Evolutionary conservation across 2,888 invertebrate species (phyloP).

Genomic region (Apodemia mormo): DNA sequence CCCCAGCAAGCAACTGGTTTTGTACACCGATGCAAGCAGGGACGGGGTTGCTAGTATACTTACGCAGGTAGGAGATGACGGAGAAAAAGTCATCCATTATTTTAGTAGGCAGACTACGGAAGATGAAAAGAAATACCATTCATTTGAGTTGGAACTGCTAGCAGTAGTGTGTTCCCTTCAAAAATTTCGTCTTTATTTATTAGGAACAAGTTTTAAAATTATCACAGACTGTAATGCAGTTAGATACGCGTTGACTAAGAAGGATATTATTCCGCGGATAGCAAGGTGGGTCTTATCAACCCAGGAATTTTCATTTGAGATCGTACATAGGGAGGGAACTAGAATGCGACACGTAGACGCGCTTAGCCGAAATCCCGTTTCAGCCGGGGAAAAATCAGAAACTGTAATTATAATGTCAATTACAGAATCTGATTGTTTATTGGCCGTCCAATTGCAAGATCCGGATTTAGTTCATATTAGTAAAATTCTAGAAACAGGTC

Average conservation of each 20-base stretch:
- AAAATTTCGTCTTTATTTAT: constrained; percentile 8
- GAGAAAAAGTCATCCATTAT: background rate
- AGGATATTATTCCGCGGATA: constrained; percentile 10
- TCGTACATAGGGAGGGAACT: constrained; percentile 16
- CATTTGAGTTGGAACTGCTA: constrained; percentile 10
- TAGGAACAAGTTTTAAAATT: constrained; percentile 6
- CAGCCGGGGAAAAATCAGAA: constrained; percentile 21
- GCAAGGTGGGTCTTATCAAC: background rate
- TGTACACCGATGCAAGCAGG: background rate
- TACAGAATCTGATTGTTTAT: constrained; percentile 35
- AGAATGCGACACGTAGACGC: constrained; percentile 43
- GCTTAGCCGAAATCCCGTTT: background rate
- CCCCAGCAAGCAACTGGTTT: background rate
- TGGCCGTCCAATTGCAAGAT: constrained; percentile 39
- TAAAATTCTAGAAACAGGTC: constrained; percentile 25
- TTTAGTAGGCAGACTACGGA: constrained; percentile 5
- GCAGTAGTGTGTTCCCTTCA: background rate
- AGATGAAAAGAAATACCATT: background rate
- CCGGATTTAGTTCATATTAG: constrained; percentile 26
- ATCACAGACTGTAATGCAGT: constrained; percentile 14
- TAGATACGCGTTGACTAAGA: background rate
- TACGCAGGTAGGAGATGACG: background rate
- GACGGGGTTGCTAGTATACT: background rate
- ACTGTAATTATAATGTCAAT: constrained; percentile 22
- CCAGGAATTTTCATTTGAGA: constrained; percentile 20